Conservation (phyloP, 2,113 vertebrate species). For the Poicephalus gulielmi region DNA sequence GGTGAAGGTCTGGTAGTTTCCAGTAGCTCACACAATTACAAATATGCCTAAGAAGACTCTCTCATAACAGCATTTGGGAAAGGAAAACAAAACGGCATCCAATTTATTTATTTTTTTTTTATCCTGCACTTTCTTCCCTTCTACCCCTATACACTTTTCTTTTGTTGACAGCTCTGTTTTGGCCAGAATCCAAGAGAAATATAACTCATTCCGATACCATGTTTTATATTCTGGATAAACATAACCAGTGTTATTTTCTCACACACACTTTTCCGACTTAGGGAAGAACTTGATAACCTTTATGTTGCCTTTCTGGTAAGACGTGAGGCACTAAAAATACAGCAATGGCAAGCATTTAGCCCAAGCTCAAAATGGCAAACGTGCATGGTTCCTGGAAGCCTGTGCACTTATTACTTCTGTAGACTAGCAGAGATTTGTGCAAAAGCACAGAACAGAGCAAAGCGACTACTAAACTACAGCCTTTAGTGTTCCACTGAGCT, state of each 20-base stretch:
- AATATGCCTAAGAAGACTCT: not conserved
- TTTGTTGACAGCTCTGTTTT: constrained; percentile 46
- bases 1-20: not conserved
- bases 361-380: not conserved
- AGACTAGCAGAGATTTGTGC: constrained; percentile 35
- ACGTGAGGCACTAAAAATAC: not conserved
- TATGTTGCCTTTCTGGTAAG: not conserved
- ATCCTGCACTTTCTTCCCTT: not conserved
- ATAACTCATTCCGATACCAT: not conserved
- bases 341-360: not conserved
- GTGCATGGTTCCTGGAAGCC: not conserved
- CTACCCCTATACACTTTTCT: not conserved
- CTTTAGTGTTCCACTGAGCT: not conserved
- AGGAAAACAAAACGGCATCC: constrained; percentile 30
- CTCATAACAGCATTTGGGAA: constrained; percentile 1
- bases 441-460: not conserved
- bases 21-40: not conserved
- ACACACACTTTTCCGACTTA: not conserved
- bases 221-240: constrained; percentile 36
- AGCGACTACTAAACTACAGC: constrained; percentile 8
- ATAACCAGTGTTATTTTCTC: constrained; percentile 46
- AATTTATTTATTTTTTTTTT: not conserved
- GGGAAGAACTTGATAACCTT: constrained; percentile 6
- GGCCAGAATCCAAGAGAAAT: constrained; percentile 59
- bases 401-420: not conserved